Percentiles rank a stretch among this genome's conserved stretches.
phyloP scores from a whole-genome alignment of 2,888 invertebrate genomes.

The Sarcophaga carnaria region DNA sequence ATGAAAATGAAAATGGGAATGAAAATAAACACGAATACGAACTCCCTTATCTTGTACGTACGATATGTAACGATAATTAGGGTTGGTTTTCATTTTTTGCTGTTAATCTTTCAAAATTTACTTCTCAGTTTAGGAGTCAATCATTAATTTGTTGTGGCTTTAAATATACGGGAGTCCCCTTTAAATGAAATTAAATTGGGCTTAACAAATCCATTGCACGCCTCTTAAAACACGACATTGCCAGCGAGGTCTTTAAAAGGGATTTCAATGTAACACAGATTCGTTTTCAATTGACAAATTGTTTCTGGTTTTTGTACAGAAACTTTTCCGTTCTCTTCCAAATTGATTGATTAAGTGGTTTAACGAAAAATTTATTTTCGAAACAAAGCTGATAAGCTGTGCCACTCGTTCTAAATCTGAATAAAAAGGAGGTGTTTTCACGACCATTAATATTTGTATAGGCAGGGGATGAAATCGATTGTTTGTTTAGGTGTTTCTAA shows the following conservation, averaged over 20 bases:
- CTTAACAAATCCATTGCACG: slow-evolving; percentile 67
- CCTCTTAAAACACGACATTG: slow-evolving; percentile 56
- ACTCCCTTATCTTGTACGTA: neutral
- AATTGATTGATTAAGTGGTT: slow-evolving; percentile 56
- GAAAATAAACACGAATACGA: neutral
- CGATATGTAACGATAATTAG: neutral
- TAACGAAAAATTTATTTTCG: slow-evolving; percentile 51
- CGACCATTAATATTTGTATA: slow-evolving; percentile 7
- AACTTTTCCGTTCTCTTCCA: too few species aligned
- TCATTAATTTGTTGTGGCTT: neutral
- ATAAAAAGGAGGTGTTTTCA: too few species aligned
- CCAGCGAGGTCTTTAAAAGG: neutral
- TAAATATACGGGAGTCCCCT: slow-evolving; percentile 14
- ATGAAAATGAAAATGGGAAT: neutral
- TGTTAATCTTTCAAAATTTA: neutral
- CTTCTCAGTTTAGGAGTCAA: slow-evolving; percentile 2
- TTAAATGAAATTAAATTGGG: slow-evolving; percentile 65
- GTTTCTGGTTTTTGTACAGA: neutral
- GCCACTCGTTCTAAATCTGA: too few species aligned
- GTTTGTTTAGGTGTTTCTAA: slow-evolving; percentile 55
- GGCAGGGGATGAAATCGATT: slow-evolving; percentile 33
- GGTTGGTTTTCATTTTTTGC: neutral
- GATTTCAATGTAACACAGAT: neutral
- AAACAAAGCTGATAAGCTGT: neutral
- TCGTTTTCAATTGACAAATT: neutral